These are phyloP conservation scores for Onychomys leucogaster DNA, from an alignment of 2,797 vertebrate genomes.

Conservation along the genomic window DNA sequence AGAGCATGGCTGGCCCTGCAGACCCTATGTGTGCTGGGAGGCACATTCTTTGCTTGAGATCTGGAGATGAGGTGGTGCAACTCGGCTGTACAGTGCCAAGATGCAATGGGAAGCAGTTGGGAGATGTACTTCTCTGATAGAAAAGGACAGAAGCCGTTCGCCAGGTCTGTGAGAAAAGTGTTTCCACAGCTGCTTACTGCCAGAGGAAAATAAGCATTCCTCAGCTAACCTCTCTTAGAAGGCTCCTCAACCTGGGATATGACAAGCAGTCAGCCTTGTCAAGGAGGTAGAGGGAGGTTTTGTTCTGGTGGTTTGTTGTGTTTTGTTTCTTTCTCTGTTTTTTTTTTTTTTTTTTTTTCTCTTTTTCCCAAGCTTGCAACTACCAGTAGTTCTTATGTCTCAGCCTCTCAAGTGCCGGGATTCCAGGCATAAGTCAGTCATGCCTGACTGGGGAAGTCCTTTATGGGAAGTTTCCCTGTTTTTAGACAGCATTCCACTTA, in stretches of 20 bases:
- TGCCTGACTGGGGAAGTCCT: not conserved
- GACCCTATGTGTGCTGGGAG: not conserved
- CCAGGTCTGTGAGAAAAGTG: not conserved
- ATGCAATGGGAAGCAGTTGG: not conserved
- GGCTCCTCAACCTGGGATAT: not conserved
- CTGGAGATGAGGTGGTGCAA: not conserved
- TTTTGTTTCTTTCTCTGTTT: not conserved
- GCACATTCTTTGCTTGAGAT: constrained; percentile 1
- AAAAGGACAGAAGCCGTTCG: constrained; percentile 19
- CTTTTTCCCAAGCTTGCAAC: not conserved
- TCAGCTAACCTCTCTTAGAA: not conserved
- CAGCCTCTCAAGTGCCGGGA: not conserved
- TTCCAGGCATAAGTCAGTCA: not conserved
- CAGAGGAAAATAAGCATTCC: not conserved
- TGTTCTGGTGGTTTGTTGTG: not conserved
- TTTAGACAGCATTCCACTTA: not conserved
- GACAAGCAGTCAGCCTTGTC: not conserved
- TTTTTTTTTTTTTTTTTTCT: not conserved
- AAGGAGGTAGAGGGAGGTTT: not conserved
- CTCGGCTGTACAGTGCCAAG: not conserved
- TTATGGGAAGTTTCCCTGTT: not conserved
- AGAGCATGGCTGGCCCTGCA: not conserved
- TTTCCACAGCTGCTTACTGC: not conserved
- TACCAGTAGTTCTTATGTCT: not conserved
- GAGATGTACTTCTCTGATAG: constrained; percentile 2